Evolutionary conservation across 2,888 invertebrate species (phyloP).

Genomic region (Eupithecia centaureata): DNA sequence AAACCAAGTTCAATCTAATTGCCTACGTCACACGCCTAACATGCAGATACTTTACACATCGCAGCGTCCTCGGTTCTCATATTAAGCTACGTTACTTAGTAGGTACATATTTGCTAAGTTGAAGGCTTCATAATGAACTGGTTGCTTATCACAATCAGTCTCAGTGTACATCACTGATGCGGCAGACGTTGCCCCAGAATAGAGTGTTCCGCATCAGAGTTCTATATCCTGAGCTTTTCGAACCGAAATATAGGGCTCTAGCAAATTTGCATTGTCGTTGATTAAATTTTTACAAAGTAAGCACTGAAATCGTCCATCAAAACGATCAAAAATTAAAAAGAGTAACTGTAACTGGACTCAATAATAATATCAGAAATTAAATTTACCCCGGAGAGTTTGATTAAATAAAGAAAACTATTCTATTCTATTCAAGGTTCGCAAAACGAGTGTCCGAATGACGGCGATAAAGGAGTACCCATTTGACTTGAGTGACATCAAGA

Average conservation of each 20-base stretch:
- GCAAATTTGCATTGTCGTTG: neutral
- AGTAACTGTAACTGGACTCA: neutral
- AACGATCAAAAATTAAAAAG: neutral
- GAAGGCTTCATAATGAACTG: slow-evolving; percentile 53
- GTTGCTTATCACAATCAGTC: slow-evolving; percentile 49
- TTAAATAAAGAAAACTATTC: neutral
- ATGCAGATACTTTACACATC: slow-evolving; percentile 20
- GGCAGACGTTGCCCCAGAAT: slow-evolving; percentile 45
- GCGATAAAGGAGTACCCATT: slow-evolving; percentile 82
- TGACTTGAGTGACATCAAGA: slow-evolving; percentile 75
- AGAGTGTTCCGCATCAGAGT: slow-evolving; percentile 10
- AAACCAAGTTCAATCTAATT: slow-evolving; percentile 2
- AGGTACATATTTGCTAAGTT: slow-evolving; percentile 48
- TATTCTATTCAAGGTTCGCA: slow-evolving; percentile 69
- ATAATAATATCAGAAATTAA: neutral
- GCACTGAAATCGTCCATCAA: neutral
- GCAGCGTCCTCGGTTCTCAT: slow-evolving; percentile 41
- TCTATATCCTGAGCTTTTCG: neutral
- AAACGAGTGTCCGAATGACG: slow-evolving; percentile 81
- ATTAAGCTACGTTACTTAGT: slow-evolving; percentile 48
- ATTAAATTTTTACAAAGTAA: neutral
- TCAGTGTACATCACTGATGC: slow-evolving; percentile 51
- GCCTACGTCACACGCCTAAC: slow-evolving; percentile 12
- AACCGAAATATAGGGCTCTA: neutral
- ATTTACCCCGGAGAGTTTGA: neutral